Percentiles rank a stretch among this genome's conserved stretches.
Evolutionary conservation across 2,797 vertebrate genomes (phyloP).

Genomic region (Harpagifer antarcticus): DNA sequence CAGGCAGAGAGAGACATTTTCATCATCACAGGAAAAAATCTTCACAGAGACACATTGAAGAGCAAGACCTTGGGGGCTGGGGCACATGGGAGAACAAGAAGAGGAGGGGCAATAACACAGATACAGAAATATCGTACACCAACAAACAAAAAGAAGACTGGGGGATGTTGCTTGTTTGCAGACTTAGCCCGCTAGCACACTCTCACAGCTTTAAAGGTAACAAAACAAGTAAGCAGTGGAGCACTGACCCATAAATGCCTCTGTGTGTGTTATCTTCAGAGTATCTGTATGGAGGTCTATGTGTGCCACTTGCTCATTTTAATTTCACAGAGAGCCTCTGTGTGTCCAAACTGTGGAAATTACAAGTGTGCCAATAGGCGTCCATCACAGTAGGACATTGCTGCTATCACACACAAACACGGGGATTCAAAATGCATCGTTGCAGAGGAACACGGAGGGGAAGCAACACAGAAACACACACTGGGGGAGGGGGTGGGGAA

Average conservation of each 20-base stretch:
- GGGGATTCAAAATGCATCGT: constrained; percentile 76
- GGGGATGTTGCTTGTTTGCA: constrained; percentile 34
- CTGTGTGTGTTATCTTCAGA: constrained; percentile 12
- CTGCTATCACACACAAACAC: constrained; percentile 74
- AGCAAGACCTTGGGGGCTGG: constrained; percentile 67
- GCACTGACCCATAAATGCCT: constrained; percentile 18
- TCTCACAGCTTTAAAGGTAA: constrained; percentile 53
- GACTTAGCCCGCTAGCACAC: constrained; percentile 12
- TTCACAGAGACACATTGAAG: constrained; percentile 75
- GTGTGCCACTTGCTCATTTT: constrained; percentile 24
- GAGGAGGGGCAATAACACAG: constrained; percentile 63
- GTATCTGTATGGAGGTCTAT: background rate
- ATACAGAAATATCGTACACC: constrained; percentile 71
- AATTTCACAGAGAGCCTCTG: constrained; percentile 34
- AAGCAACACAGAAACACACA: constrained; percentile 57
- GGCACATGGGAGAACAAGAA: background rate
- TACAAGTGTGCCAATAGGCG: constrained; percentile 43
- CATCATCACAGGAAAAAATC: constrained; percentile 78
- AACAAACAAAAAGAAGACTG: constrained; percentile 61
- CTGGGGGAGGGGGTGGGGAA: background rate
- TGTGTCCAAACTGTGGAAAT: constrained; percentile 18
- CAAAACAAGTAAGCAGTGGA: constrained; percentile 31
- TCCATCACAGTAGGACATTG: constrained; percentile 77
- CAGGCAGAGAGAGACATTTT: constrained; percentile 82
- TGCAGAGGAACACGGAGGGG: constrained; percentile 60